These are phyloP conservation scores for Salvator merianae DNA, from an alignment of 2,113 vertebrate species.

Conservation along the genomic window DNA sequence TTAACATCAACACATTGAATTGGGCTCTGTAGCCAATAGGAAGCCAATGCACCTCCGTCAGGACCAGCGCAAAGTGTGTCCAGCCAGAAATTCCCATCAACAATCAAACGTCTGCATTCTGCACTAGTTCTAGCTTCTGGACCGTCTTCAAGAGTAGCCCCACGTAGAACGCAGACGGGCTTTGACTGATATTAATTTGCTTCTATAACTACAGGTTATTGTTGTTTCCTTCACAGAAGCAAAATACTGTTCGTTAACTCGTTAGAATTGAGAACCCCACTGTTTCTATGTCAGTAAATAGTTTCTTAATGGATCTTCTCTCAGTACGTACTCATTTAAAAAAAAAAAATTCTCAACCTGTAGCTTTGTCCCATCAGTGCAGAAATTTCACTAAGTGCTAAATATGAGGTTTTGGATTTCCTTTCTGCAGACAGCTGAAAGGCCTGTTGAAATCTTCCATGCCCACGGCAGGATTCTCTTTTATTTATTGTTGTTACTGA, in stretches of 20 bases:
- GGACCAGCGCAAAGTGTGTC: too few species aligned
- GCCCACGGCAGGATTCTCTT: not conserved
- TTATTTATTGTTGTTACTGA: not conserved
- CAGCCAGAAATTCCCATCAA: too few species aligned
- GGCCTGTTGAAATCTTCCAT: not conserved
- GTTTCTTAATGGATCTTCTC: slow-evolving; percentile 9
- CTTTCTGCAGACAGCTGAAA: not conserved
- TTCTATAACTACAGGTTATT: slow-evolving; percentile 48
- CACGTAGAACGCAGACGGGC: not conserved
- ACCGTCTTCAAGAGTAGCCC: too few species aligned
- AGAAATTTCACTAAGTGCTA: slow-evolving; percentile 24
- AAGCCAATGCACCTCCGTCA: too few species aligned
- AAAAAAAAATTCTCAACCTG: slow-evolving; percentile 20
- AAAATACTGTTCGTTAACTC: slow-evolving; percentile 18
- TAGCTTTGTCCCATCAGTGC: not conserved
- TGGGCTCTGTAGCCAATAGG: too few species aligned
- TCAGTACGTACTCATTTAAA: not conserved
- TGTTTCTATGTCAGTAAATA: slow-evolving; percentile 33
- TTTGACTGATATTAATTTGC: not conserved
- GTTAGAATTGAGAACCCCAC: slow-evolving; percentile 37
- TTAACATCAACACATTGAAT: too few species aligned
- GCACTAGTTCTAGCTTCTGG: too few species aligned
- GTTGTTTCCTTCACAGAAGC: slow-evolving; percentile 28
- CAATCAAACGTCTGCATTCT: too few species aligned
- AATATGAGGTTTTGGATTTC: slow-evolving; percentile 29